Evolutionary conservation across 2,113 vertebrate genomes (phyloP), one percentile per base, ranked within the genome.

Genomic region (Marmota monax): DNA sequence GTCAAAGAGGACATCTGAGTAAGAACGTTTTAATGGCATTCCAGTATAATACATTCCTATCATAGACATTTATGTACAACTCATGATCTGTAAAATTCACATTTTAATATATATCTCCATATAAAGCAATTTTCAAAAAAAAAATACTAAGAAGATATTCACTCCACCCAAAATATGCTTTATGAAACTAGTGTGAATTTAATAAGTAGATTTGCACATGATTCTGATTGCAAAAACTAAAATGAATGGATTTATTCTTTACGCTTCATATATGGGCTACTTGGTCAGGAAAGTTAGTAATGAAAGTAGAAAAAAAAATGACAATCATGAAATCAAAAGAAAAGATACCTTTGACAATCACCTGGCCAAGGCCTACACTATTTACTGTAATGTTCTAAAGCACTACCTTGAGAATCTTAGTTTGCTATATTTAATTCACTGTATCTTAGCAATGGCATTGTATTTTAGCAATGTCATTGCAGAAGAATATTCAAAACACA

Each of bases 201-300:
- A 80, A 23, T 69, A 85, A 83, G 29, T 65, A 39, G 18, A 77
- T 87, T 93, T 78, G 80, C 27, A 34, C 45, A 77, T 29, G 63
- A 58, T 72, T 67, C 18, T 58, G 22, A 77, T 82, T 84, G 23
- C 12, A 88, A 91, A 58, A 65, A 61, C 29, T 87, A 7, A 7
- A 87, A 95, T 70, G 82, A 77, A 39, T 86, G n/a, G 3, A 74
- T 45, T 87, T 87, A 20, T 91, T 92, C 14, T 93, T 88, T 42
- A 78, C 67, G 39, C 29, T 83, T 12, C 51, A 90, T 61, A 65
- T 61, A 65, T 37, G 32, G 23, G 61, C 45, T 83, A 88, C 73
- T 56, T 84, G 82, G 72, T 93, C 32, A 88, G 48, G 37, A 58
- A 83, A 83, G 23, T 90, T 91, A 78, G 48, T 84, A 77, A 32